phyloP scores from a whole-genome alignment of 2,888 invertebrate genomes.

The Julus scandinavius region DNA sequence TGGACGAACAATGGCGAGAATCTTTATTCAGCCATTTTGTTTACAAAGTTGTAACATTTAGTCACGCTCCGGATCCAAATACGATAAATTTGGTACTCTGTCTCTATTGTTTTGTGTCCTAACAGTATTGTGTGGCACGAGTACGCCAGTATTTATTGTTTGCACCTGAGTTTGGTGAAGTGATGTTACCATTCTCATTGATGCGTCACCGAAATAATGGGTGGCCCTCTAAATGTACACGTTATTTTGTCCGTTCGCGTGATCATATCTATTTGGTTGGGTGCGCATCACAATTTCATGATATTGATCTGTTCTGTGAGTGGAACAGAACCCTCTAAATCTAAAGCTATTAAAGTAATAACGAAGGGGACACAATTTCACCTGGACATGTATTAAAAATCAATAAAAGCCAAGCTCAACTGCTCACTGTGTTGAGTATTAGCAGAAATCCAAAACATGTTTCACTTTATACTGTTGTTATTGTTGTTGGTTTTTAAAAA shows the following conservation, averaged over 20 bases:
- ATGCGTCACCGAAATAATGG: conserved; percentile 38
- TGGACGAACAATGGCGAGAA: too few relatives aligned
- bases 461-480: too few relatives aligned
- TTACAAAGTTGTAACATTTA: too few relatives aligned
- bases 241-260: neutral
- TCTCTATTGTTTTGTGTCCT: too few relatives aligned
- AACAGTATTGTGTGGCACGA: too few relatives aligned
- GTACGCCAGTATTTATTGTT: neutral
- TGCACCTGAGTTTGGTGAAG: neutral
- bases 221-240: neutral
- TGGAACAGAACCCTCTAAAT: conserved; percentile 5
- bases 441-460: too few relatives aligned
- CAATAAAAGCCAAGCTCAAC: neutral
- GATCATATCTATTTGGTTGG: neutral
- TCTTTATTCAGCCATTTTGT: too few relatives aligned
- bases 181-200: neutral
- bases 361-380: conserved; percentile 16
- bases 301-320: conserved; percentile 29
- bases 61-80: too few relatives aligned
- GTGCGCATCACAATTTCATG: conserved; percentile 31
- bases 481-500: too few relatives aligned
- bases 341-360: conserved; percentile 38
- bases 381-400: conserved; percentile 23
- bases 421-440: too few relatives aligned
- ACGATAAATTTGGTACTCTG: too few relatives aligned